These are phyloP conservation scores for Entomyzon cyanotis DNA, from an alignment of 2,113 vertebrate genomes.

Conservation along the genomic window DNA sequence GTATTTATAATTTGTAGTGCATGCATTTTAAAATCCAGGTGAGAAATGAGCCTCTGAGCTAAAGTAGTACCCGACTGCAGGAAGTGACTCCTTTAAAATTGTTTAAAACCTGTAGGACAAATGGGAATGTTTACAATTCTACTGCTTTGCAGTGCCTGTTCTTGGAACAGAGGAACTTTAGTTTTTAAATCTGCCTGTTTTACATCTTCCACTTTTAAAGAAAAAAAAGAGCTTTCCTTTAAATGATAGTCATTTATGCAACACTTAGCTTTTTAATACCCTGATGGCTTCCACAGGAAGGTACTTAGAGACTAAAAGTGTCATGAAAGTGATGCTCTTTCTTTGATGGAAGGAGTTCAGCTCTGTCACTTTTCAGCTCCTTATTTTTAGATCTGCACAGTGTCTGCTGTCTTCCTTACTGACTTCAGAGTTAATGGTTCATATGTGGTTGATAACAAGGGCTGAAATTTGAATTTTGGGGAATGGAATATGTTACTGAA, in stretches of 20 bases:
- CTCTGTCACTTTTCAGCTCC: conserved; percentile 57
- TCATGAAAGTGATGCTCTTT: conserved; percentile 63
- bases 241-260: conserved; percentile 67
- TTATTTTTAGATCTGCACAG: conserved; percentile 65
- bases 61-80: background rate
- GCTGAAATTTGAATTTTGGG: conserved; percentile 44
- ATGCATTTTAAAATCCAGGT: conserved; percentile 10
- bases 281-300: conserved; percentile 61
- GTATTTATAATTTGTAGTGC: conserved; percentile 23
- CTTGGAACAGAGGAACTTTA: conserved; percentile 43
- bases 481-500: conserved; percentile 9
- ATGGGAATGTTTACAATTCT: conserved; percentile 34
- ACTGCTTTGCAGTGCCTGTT: conserved; percentile 1
- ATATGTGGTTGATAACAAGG: conserved; percentile 46
- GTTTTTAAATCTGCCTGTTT: conserved; percentile 50
- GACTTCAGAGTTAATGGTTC: conserved; percentile 61
- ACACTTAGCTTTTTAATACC: conserved; percentile 66
- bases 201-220: conserved; percentile 50
- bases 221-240: conserved; percentile 30
- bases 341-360: conserved; percentile 63
- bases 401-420: conserved; percentile 54
- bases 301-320: conserved; percentile 62
- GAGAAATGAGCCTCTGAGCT: background rate
- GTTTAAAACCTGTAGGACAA: conserved; percentile 42
- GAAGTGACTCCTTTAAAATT: background rate